Evolutionary conservation across 2,113 vertebrate species (phyloP), one percentile per base, ranked within the genome.

Genomic region (Dromiciops gliroides): DNA sequence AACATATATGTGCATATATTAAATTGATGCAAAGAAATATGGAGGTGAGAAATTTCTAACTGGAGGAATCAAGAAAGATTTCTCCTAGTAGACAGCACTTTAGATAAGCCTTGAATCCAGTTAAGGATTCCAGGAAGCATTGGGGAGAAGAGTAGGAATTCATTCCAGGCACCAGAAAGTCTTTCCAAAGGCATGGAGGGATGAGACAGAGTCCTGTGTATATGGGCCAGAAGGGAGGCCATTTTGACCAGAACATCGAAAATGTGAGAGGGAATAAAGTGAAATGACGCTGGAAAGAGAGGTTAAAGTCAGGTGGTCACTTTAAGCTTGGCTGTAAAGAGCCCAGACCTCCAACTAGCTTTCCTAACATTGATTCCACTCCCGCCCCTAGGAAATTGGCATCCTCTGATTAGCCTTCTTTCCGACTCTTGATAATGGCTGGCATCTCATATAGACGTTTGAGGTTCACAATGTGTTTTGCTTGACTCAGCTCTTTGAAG

Each of bases 241-340:
- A 56, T 28, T 52, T 28, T 3, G 53, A 9, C 1, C 25, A 53
- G 92, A 47, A 31, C 28, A 26, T 75, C 89, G n/a, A 95, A 51
- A 23, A 49, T 31, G 90, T 56, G 89, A 92, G 88, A 44, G 51
- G 89, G 50, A 95, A 37, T 8, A 10, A 91, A 50, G 0, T n/a
- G 26, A n/a, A 52, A 37, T 10, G 8, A 92, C 50, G 48, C 26
- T 93, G 23, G 51, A 48, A 93, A 88, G 47, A 50, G 1, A 91
- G 23, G 22, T 4, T 1, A 47, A 26, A 83, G n/a, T n/a, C 37
- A 44, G 95, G 25, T 92, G 37, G 3, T 88, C 31, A 49, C 31
- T 92, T 48, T 49, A 26, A 47, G 88, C 50, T 91, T 89, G 92
- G 44, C 95, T 92, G 51, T 75, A 51, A 83, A 92, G 50, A 95